Evolutionary conservation across 2,113 vertebrate species (phyloP).

Genomic region (Columba livia): DNA sequence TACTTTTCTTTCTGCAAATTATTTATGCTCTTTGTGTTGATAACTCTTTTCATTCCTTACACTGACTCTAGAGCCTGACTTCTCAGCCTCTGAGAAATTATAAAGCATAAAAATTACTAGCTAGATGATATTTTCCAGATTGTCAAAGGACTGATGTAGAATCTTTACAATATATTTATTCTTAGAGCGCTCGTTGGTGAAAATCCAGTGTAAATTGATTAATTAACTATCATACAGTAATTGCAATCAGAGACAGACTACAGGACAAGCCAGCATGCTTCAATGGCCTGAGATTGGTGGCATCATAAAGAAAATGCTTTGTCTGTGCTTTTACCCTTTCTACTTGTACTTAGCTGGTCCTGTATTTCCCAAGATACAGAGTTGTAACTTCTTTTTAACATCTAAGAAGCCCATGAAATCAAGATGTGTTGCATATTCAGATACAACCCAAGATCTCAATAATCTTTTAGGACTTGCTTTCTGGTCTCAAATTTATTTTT

Average conservation of each 20-base stretch:
- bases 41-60: neutral
- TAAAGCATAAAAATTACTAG: neutral
- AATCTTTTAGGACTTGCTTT: neutral
- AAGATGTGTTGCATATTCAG: neutral
- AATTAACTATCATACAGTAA: neutral
- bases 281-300: neutral
- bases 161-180: neutral
- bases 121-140: neutral
- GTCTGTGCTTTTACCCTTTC: neutral
- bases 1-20: neutral
- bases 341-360: neutral
- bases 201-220: neutral
- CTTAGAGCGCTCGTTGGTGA: neutral
- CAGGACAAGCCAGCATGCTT: neutral
- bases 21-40: neutral
- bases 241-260: neutral
- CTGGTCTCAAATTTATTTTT: neutral
- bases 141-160: neutral
- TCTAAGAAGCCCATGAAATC: neutral
- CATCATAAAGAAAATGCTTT: neutral
- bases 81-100: neutral
- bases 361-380: neutral
- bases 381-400: neutral
- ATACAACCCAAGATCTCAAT: neutral
- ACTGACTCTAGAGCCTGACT: neutral